Percentiles rank a stretch among this genome's conserved stretches.
These are phyloP conservation scores for Halcyon senegalensis DNA, from an alignment of 2,113 vertebrate species.

Conservation along the genomic window DNA sequence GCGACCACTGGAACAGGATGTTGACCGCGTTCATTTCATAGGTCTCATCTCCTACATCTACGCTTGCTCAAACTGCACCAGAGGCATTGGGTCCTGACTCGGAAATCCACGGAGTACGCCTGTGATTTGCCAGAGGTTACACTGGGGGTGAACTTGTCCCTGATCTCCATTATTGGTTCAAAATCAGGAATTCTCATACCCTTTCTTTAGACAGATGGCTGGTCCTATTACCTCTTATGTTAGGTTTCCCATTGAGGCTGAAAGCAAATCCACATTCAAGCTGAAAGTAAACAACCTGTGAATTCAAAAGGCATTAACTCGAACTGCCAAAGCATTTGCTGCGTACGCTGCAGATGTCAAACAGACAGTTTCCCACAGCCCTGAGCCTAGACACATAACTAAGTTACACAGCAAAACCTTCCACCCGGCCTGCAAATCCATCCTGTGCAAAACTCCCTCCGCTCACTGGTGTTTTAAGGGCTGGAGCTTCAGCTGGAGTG, in stretches of 20 bases:
- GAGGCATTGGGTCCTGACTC: neutral
- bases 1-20: neutral
- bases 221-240: constrained; percentile 11
- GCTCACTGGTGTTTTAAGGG: neutral
- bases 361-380: constrained; percentile 10
- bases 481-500: constrained; percentile 30
- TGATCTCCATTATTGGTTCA: neutral
- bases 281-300: constrained; percentile 48
- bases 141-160: neutral
- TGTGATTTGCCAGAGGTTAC: constrained; percentile 9
- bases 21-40: neutral
- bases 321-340: constrained; percentile 36
- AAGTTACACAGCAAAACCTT: constrained; percentile 4
- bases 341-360: neutral
- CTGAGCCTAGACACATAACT: neutral
- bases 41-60: neutral
- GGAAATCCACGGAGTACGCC: neutral
- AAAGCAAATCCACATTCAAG: constrained; percentile 48
- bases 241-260: constrained; percentile 45
- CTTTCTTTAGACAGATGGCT: constrained; percentile 53
- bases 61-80: neutral
- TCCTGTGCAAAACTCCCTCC: neutral
- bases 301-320: constrained; percentile 42
- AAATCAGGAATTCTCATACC: constrained; percentile 23
- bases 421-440: neutral